These are phyloP conservation scores for Hylyphantes graminicola DNA, from an alignment of 1,140 invertebrate genomes.

Conservation along the genomic window DNA sequence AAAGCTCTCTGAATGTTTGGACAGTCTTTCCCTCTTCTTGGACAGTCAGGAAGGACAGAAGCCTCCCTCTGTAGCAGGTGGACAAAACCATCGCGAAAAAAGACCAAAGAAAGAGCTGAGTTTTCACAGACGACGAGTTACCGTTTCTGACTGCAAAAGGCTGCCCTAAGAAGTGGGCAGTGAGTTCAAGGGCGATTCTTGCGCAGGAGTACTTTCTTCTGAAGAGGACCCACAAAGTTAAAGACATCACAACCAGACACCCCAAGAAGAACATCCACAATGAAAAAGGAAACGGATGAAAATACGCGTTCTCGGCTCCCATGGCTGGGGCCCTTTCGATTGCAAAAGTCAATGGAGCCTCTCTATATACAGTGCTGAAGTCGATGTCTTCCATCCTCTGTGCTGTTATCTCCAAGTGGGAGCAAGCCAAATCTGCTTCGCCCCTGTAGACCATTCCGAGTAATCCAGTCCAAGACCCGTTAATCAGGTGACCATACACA, in stretches of 20 bases:
- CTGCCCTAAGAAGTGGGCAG: neutral
- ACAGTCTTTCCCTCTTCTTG: neutral
- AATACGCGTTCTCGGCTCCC: neutral
- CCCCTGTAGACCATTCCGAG: constrained; percentile 27
- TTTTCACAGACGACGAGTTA: neutral
- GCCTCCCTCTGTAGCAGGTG: constrained; percentile 1
- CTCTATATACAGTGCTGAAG: constrained; percentile 22
- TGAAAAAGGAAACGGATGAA: constrained; percentile 22
- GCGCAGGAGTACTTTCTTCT: neutral
- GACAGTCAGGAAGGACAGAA: constrained; percentile 12
- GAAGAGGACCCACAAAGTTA: neutral
- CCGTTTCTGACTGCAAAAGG: neutral
- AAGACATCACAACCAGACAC: neutral
- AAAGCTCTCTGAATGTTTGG: neutral
- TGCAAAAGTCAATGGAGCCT: constrained; percentile 13
- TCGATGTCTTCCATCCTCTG: neutral
- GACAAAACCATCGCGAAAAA: constrained; percentile 4
- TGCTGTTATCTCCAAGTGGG: constrained; percentile 9
- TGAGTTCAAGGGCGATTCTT: neutral
- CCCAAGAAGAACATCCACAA: constrained; percentile 3
- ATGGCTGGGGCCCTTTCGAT: neutral
- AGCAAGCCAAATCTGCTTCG: constrained; percentile 26
- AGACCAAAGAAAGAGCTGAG: neutral
- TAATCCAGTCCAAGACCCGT: constrained; percentile 19
- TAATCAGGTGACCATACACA: too few species aligned